Evolutionary conservation across 2,888 invertebrate genomes (phyloP), one percentile per base, ranked within the genome.

Genomic region (Eupsilia transversa): DNA sequence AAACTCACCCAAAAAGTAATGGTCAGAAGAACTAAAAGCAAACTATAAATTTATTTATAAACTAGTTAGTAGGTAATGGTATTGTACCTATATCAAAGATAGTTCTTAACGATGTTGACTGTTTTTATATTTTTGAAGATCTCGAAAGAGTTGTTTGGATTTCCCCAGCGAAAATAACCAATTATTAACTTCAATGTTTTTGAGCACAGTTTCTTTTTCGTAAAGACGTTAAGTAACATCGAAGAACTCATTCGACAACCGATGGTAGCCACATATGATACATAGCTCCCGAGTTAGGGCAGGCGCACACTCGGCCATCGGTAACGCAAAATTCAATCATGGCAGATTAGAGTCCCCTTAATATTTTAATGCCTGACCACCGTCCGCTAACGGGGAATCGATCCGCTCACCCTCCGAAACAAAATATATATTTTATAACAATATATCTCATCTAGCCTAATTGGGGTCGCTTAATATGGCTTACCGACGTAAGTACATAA

Each of bases 381-480:
- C 91, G 94, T 89, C 93, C 93, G 93, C 94, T 93, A 95, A 94
- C 93, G 92, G 86, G 88, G 90, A 94, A 95, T 95, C 95, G 95
- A 95, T 94, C 91, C 92, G 84, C 87, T 57, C 89, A 87, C 89
- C 92, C 95, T 82, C 93, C 92, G 88, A 91, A 90, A 92, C 91
- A 93, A 92, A 92, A 92, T 93, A 94, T 94, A 95, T 93, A 93
- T 93, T 93, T 93, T 93, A 92, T 91, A 91, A 90, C 92, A 91
- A 92, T 95, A 95, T 94, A 95, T 94, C 94, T 95, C 94, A 94
- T 94, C 91, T 93, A 91, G 91, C 93, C 95, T 96, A 96, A 96
- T 96, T 96, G 96, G 96, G 96, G 96, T 95, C 95, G 94, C 94
- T 94, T 96, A 94, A 95, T 96, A 95, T 94, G 95, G 96, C 96